Base-by-base conservation (phyloP, 1,140 invertebrate species). In the Sycophila sp. region DNA sequence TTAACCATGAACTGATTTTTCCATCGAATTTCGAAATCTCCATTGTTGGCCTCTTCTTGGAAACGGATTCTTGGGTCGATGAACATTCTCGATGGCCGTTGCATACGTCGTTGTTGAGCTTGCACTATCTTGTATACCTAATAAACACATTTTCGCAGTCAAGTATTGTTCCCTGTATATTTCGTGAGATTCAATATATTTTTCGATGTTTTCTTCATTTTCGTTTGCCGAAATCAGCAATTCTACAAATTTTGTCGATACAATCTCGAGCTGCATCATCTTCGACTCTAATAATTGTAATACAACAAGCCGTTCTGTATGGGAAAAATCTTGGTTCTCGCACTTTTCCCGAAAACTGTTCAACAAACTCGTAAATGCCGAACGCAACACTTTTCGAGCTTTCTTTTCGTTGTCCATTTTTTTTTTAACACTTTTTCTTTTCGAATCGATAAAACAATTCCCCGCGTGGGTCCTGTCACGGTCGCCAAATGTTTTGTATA, bases 11-110 rank as follows among this genome's bases (percentile, higher is more conserved):
- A 63, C 73, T 76, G 1, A 83, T 40, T 8, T 80, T 68, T 4
- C 82, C 81, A 15, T 66, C 60, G 62, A 81, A 85, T 28, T 78
- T 80, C 55, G 62, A 64, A 5, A 83, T 49, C 67, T 83, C 75
- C 13, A 82, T 55, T 59, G 76, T 80, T 30, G 81, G 75, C 49
- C 79, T 22, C 66, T 75, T 77, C n/a, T n/a, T n/a, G n/a, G n/a
- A 24, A 73, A 72, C 15, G 65, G n/a, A 32, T 47, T 47, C 5
- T 63, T 28, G 7, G 22, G 2, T 26, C 26, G 28, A 36, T 10
- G 8, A 32, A 40, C 13, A 7, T 32, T 30, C 13, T 30, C 28
- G 4, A 5, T 32, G 3, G 17, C 4, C n/a, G n/a, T 30, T 22
- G 2, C n/a, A 13, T 6, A n/a, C 11, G 28, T 13, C n/a, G 11